Percentiles rank a stretch among this genome's conserved stretches.
Conservation (phyloP, 1,140 invertebrate species). For the Scaptomyza hsui region DNA sequence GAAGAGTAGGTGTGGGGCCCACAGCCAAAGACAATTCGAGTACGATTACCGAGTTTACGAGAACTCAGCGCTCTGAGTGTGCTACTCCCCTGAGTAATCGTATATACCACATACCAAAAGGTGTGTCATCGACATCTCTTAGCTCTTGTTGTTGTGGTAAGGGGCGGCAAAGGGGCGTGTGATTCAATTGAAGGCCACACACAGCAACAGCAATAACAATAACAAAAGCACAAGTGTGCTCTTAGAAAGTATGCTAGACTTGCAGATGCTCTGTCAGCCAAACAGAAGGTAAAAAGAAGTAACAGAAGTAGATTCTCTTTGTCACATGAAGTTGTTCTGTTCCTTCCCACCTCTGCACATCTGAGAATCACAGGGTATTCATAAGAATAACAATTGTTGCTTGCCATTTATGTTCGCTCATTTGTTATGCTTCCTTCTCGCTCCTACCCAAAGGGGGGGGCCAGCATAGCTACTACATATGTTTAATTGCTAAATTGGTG, state of each 20-base stretch:
- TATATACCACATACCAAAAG: constrained; percentile 41
- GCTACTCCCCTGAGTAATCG: constrained; percentile 15
- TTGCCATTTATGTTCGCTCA: constrained; percentile 72
- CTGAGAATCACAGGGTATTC: neutral
- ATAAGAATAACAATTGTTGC: constrained; percentile 35
- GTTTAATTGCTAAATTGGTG: constrained; percentile 81
- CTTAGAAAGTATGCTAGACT: neutral
- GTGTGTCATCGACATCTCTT: constrained; percentile 72
- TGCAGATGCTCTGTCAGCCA: neutral
- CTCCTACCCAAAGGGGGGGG: constrained; percentile 33
- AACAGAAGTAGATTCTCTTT: neutral
- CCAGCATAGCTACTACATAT: constrained; percentile 53
- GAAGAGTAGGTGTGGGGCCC: constrained; percentile 69
- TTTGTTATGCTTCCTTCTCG: constrained; percentile 41
- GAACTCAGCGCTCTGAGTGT: too few species aligned
- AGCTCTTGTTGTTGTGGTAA: constrained; percentile 14
- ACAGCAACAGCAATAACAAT: constrained; percentile 15
- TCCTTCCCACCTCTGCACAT: neutral
- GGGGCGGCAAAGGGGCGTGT: constrained; percentile 35
- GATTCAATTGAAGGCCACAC: constrained; percentile 66
- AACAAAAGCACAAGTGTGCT: neutral
- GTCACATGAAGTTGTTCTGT: too few species aligned
- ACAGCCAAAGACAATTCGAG: constrained; percentile 33
- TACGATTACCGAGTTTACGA: constrained; percentile 6
- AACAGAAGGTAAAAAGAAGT: neutral